Conservation (phyloP, 2,113 vertebrate genomes). For the Ciconia boyciana region DNA sequence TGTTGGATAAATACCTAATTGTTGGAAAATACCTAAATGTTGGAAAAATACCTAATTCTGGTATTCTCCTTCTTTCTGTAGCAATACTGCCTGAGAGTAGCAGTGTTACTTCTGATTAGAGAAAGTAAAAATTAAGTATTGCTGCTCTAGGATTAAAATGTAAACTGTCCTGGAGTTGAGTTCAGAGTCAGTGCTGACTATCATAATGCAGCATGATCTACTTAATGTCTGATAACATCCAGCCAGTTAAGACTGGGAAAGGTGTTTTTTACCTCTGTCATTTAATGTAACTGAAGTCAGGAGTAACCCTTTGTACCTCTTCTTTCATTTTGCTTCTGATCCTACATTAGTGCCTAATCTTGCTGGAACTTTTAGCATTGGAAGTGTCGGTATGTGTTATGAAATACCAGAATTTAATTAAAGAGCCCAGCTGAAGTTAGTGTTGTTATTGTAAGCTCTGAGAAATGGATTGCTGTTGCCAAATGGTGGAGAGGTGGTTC, state of each 20-base stretch:
- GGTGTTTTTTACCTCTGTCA: background rate
- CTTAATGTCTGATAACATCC: background rate
- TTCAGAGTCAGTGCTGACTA: background rate
- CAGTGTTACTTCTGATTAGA: background rate
- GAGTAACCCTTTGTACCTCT: background rate
- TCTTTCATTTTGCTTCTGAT: background rate
- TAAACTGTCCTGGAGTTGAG: background rate
- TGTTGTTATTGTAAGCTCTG: background rate
- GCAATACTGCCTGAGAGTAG: background rate
- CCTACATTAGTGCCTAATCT: background rate
- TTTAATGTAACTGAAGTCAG: background rate
- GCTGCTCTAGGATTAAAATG: background rate
- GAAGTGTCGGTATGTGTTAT: background rate
- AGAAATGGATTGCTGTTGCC: background rate
- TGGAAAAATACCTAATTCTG: background rate
- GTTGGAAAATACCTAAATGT: too few relatives aligned
- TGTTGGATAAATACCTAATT: too few relatives aligned
- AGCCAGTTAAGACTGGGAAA: background rate
- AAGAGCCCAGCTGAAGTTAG: background rate
- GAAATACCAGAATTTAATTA: background rate
- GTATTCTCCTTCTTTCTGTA: background rate
- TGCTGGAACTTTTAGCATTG: background rate
- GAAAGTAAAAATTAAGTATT: background rate
- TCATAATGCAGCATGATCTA: background rate
- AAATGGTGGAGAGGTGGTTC: background rate